Evolutionary conservation across 2,888 invertebrate species (phyloP).

Genomic region (Pristionchus maxplancki): DNA sequence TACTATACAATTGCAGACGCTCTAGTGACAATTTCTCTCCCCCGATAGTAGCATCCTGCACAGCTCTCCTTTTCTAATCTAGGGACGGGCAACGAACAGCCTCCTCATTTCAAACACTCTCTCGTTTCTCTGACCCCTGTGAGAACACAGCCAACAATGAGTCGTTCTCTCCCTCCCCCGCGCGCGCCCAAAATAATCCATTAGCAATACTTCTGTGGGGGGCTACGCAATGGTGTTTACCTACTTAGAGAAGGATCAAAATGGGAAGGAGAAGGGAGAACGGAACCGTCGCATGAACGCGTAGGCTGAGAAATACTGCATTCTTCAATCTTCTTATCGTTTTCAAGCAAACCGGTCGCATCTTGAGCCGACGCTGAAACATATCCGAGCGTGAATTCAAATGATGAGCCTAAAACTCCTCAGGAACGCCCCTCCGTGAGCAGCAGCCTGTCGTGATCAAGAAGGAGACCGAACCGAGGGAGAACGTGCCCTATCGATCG

Average conservation of each 20-base stretch:
- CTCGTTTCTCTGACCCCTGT: neutral
- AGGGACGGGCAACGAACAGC: neutral
- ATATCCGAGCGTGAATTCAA: neutral
- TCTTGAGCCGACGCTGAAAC: neutral
- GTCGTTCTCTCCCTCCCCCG: neutral
- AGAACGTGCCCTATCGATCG: constrained; percentile 70
- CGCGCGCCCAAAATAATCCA: constrained; percentile 8
- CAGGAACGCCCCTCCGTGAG: constrained; percentile 55
- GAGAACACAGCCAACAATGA: neutral
- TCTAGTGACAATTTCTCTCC: neutral
- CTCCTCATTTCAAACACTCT: neutral
- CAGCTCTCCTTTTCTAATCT: neutral
- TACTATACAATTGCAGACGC: neutral
- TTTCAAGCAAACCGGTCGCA: neutral
- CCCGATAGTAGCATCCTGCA: neutral
- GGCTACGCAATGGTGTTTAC: constrained; percentile 42
- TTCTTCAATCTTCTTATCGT: too few species aligned
- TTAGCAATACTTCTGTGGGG: constrained; percentile 18
- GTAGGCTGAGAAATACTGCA: neutral
- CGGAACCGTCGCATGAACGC: neutral
- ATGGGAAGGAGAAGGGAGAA: constrained; percentile 25
- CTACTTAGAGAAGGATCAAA: constrained; percentile 15
- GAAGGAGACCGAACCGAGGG: constrained; percentile 70
- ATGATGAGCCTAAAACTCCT: too few species aligned
- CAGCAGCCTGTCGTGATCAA: constrained; percentile 62